Evolutionary conservation across 2,113 vertebrate species (phyloP).

Genomic region (Connochaetes taurinus): DNA sequence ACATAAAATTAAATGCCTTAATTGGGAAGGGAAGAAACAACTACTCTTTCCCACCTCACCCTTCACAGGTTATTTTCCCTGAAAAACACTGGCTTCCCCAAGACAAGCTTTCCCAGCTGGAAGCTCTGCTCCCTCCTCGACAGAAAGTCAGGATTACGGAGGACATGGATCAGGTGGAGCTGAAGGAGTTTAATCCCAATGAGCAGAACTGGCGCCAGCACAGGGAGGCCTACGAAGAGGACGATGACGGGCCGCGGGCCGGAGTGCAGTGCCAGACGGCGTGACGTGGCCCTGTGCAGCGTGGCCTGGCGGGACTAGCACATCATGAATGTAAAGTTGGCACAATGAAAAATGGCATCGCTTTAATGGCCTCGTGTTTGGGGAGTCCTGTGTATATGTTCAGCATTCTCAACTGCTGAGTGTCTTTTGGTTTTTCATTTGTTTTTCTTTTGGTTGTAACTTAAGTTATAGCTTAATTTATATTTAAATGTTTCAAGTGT

Average conservation of each 20-base stretch:
- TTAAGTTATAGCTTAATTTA: constrained; percentile 73
- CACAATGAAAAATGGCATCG: constrained; percentile 76
- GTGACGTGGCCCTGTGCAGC: constrained; percentile 56
- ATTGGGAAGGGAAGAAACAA: background rate
- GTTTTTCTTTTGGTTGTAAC: constrained; percentile 64
- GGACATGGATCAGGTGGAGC: constrained; percentile 94
- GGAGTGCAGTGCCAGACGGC: constrained; percentile 95
- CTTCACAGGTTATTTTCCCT: constrained; percentile 89
- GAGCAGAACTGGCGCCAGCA: constrained; percentile 81
- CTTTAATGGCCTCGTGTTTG: constrained; percentile 68
- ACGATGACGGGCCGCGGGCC: constrained; percentile 82
- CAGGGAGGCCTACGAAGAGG: constrained; percentile 89
- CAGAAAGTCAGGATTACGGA: constrained; percentile 89
- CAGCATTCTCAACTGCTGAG: constrained; percentile 75
- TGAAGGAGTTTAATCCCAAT: constrained; percentile 83
- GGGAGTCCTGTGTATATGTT: constrained; percentile 70
- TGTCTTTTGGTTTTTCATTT: constrained; percentile 48
- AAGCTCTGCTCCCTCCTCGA: constrained; percentile 88
- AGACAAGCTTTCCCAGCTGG: constrained; percentile 87
- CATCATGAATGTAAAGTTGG: constrained; percentile 63
- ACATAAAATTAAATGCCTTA: too few relatives aligned
- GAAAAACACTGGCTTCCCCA: constrained; percentile 90
- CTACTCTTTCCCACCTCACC: background rate
- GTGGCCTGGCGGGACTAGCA: background rate
- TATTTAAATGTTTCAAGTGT: constrained; percentile 72